A percentile compares a stretch with the other conserved stretches of the same genome.
Evolutionary conservation across 2,797 vertebrate species (phyloP).

Genomic region (Chiloscyllium punctatum): DNA sequence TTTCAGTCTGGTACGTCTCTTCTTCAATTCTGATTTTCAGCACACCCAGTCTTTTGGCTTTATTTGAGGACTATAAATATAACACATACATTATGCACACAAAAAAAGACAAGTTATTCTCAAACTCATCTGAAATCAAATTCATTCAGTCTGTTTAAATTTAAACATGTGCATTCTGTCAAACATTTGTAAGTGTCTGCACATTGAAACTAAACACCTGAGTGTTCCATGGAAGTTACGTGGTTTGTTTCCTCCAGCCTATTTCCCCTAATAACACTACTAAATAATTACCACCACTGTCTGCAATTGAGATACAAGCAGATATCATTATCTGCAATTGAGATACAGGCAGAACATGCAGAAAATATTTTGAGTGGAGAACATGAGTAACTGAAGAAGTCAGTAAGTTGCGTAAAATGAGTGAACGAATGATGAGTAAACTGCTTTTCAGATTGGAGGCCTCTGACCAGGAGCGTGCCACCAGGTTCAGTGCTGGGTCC

Average conservation of each 20-base stretch:
- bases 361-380: not conserved
- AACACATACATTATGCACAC: not conserved
- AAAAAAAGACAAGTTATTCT: not conserved
- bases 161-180: not conserved
- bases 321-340: too few relatives aligned
- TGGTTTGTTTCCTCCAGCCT: not conserved
- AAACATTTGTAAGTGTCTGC: not conserved
- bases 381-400: not conserved
- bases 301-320: not conserved
- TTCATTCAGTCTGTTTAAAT: not conserved
- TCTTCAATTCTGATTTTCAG: too few relatives aligned
- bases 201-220: not conserved
- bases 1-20: too few relatives aligned
- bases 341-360: not conserved
- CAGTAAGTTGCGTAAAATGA: not conserved
- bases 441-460: too few relatives aligned
- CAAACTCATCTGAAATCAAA: not conserved
- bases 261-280: not conserved
- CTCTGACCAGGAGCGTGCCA: too few relatives aligned
- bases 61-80: too few relatives aligned
- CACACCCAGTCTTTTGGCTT: too few relatives aligned
- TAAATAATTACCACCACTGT: not conserved
- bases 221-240: not conserved
- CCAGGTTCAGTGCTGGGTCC: too few relatives aligned
- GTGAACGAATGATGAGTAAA: not conserved